Evolutionary conservation across 2,888 invertebrate species (phyloP).

Genomic region (Cheilosia variabilis): DNA sequence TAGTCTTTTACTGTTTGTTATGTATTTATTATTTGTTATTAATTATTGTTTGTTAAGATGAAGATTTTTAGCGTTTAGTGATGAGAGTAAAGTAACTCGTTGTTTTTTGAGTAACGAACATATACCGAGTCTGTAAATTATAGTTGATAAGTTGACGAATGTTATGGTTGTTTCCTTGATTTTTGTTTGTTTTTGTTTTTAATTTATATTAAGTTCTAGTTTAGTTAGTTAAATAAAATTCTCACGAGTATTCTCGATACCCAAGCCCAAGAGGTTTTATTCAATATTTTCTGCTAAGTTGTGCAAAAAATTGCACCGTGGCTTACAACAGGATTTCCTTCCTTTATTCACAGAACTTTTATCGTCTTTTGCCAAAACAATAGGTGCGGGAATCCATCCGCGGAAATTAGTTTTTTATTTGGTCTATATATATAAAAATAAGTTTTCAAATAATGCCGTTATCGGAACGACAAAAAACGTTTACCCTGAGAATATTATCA

Average conservation of each 20-base stretch:
- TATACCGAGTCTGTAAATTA: conserved; percentile 41
- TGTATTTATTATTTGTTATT: conserved; percentile 49
- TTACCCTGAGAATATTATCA: no score
- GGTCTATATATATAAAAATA: no score
- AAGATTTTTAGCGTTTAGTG: conserved; percentile 13
- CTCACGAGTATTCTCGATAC: not conserved
- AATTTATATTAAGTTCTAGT: not conserved
- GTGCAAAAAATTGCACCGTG: not conserved
- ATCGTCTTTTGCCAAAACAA: no score
- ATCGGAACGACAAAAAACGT: no score
- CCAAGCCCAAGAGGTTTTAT: not conserved
- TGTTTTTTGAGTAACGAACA: conserved; percentile 24
- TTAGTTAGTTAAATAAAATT: conserved; percentile 31
- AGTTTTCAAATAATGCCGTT: no score
- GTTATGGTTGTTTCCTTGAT: conserved; percentile 30
- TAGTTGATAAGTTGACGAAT: conserved; percentile 30
- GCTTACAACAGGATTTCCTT: no score
- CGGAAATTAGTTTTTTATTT: no score
- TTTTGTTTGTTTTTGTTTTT: conserved; percentile 18
- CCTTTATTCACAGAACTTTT: no score
- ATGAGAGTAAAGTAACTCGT: not conserved
- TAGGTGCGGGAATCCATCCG: no score
- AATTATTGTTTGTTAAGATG: conserved; percentile 28
- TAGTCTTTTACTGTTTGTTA: conserved; percentile 26
- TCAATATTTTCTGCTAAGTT: not conserved